Evolutionary conservation across 2,113 vertebrate species (phyloP), one percentile per base, ranked within the genome.

Genomic region (Psettodes erumei): DNA sequence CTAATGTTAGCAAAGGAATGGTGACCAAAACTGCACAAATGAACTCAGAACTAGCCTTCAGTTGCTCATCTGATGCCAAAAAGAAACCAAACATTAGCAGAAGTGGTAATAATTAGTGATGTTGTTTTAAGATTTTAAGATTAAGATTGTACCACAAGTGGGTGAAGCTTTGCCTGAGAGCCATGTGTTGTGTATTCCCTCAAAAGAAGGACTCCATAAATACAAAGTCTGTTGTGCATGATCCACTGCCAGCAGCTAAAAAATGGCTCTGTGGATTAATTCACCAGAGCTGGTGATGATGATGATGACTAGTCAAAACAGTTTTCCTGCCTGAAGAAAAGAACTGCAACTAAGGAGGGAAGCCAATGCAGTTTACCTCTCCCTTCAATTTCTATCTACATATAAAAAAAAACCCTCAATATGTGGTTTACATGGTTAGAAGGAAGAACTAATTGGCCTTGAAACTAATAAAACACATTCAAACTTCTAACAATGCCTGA

Each of bases 141-240:
- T n/a, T n/a, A n/a, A n/a, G n/a, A n/a, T n/a, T 63, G 48, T 54
- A 42, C 62, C 58, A 35, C 58, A 70, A n/a, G n/a, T 11, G 68
- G 63, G 23, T 45, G 50, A 66, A 54, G 43, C 69, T 78, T 42
- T 47, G 50, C 38, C 63, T 42, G 50, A 53, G 69, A 81, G 60
- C 35, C 33, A 25, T 21, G 51, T 58, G 42, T 47, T 67, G 66
- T 42, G 64, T 66, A 10, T 81, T 79, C 72, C 75, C 48, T 81
- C 84, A 91, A 88, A 91, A 77, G 89, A 75, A 88, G 89, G 72
- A 80, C 83, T 82, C 51, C 68, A 84, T 82, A 87, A 90, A 91
- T 70, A 79, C 66, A 62, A 37, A 25, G 59, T 82, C 84, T 77
- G 86, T 51, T 30, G 77, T 77, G 84, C 38, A 75, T 33, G 50